Base-by-base conservation (phyloP, 2,888 invertebrate genomes). In the Pachliopta kotzebuea region DNA sequence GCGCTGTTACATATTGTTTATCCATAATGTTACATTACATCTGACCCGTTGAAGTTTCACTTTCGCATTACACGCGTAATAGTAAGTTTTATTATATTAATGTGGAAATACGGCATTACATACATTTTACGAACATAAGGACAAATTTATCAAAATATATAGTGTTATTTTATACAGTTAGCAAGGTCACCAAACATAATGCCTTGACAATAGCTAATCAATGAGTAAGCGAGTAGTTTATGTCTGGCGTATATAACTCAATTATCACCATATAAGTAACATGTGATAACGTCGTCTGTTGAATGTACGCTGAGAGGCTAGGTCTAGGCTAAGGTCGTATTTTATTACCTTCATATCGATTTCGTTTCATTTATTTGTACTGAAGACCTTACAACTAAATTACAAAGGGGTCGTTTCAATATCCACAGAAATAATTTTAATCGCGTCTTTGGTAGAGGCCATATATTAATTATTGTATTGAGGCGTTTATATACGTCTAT, bases 191-290 rank as follows among this genome's bases (percentile, higher is more conserved):
- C 45, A 45, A n/a, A 45, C n/a, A 6, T 8, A 45, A 18, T 45
- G n/a, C 81, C 85, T 83, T 83, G 80, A 73, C 73, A 74, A 74
- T 76, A 70, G 78, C 78, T 84, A 83, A 86, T 83, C 75, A 77
- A 73, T 81, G 80, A 83, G 76, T 83, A 84, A 83, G 71, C 70
- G 70, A 70, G 71, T 64, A 70, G 69, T 72, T 80, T 82, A 81
- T 82, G 63, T 66, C 63, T 63, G 54, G 37, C 49, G 56, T 67
- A 60, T 65, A 56, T 62, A 67, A 49, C 56, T 66, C n/a, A 60
- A 56, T 65, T 64, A 59, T 64, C 31, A 45, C 31, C 56, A 26
- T 18, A 29, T 53, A 56, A 49, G 21, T 7, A 45, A 45, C 11
- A 52, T 52, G 20, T 29, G 6, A 45, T 58, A 45, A 63, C 58